Evolutionary conservation across 2,888 invertebrate genomes (phyloP).

Genomic region (Hydrotaea cyrtoneurina): DNA sequence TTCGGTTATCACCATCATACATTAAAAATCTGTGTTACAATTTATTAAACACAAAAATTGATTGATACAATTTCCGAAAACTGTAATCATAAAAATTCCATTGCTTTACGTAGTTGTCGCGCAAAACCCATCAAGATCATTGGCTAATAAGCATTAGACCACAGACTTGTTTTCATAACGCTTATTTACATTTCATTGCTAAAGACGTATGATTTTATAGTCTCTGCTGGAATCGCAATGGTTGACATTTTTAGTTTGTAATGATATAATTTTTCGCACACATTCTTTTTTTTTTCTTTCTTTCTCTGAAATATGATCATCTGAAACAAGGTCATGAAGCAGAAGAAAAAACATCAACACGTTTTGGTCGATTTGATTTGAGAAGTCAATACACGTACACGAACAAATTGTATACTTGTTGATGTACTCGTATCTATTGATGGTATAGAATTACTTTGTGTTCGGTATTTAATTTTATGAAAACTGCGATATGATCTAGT

Average conservation of each 20-base stretch:
- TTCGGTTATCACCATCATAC: too few species aligned
- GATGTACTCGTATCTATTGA: constrained; percentile 21
- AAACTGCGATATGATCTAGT: too few species aligned
- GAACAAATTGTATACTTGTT: background rate
- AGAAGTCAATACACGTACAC: background rate
- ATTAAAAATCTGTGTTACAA: too few species aligned
- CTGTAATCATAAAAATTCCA: too few species aligned
- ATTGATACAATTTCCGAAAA: too few species aligned
- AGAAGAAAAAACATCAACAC: background rate
- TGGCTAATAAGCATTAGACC: background rate
- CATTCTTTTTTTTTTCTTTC: too few species aligned
- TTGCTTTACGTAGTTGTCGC: background rate
- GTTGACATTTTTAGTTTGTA: background rate
- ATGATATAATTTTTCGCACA: background rate
- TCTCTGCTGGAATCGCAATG: background rate
- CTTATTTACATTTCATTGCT: constrained; percentile 1
- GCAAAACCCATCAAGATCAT: background rate
- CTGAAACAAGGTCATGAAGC: constrained; percentile 17
- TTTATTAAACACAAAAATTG: too few species aligned
- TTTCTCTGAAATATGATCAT: constrained; percentile 29
- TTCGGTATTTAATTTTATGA: background rate
- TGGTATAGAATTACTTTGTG: constrained; percentile 48
- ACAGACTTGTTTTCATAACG: constrained; percentile 5
- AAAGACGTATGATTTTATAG: background rate
- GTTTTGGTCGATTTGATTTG: background rate